phyloP scores from a whole-genome alignment of 2,888 invertebrate species.

The Pseudanteris insignis region DNA sequence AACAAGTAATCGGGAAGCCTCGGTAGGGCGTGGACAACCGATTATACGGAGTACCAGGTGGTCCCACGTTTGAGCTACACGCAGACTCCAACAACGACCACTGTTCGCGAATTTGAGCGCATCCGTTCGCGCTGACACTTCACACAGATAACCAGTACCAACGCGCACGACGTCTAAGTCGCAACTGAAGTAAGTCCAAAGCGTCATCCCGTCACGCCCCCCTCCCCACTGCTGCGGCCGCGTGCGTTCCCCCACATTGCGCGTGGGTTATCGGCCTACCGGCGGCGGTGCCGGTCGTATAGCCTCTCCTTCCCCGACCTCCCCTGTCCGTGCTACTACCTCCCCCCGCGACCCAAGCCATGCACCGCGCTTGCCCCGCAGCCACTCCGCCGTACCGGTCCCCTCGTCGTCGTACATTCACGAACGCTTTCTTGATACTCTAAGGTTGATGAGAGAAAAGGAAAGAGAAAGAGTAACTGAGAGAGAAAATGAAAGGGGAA shows the following conservation, averaged over 20 bases:
- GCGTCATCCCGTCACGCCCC: slow-evolving; percentile 28
- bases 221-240: slow-evolving; percentile 23
- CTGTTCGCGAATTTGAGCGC: slow-evolving; percentile 21
- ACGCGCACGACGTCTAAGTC: slow-evolving; percentile 38
- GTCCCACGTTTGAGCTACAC: too few relatives aligned
- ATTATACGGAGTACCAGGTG: too few relatives aligned
- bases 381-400: background rate
- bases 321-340: background rate
- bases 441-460: slow-evolving; percentile 29
- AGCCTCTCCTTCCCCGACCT: background rate
- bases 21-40: too few relatives aligned
- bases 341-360: background rate
- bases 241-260: slow-evolving; percentile 34
- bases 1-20: too few relatives aligned
- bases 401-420: slow-evolving; percentile 20
- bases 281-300: slow-evolving; percentile 17
- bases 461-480: background rate
- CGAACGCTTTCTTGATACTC: slow-evolving; percentile 31
- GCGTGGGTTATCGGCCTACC: slow-evolving; percentile 43
- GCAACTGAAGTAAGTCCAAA: slow-evolving; percentile 34
- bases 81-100: too few relatives aligned
- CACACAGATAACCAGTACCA: too few relatives aligned
- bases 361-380: background rate
- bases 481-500: too few relatives aligned
- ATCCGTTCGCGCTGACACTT: slow-evolving; percentile 5